phyloP scores from a whole-genome alignment of 2,888 invertebrate genomes.

The Netelia virgata region DNA sequence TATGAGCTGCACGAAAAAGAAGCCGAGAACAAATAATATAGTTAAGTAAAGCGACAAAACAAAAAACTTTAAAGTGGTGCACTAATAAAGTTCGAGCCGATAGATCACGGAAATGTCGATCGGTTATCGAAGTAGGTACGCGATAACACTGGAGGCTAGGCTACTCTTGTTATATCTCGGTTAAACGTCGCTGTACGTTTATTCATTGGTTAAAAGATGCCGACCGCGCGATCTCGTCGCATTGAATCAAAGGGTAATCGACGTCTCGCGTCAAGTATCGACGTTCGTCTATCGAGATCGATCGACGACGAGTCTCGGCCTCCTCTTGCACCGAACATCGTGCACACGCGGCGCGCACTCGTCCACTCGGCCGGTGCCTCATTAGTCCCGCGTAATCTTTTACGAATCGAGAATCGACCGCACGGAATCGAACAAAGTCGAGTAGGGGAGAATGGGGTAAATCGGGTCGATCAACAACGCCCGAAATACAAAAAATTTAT shows the following conservation, averaged over 20 bases:
- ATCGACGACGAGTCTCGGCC: slow-evolving; percentile 3
- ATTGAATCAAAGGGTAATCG: slow-evolving; percentile 45
- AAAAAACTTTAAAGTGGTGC: neutral
- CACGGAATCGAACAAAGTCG: neutral
- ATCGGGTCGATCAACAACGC: too few species aligned
- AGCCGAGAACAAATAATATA: neutral
- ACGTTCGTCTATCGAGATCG: slow-evolving; percentile 34
- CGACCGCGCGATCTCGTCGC: neutral
- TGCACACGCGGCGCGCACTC: slow-evolving; percentile 34
- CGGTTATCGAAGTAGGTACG: neutral
- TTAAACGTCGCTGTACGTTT: neutral
- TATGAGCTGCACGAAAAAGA: neutral
- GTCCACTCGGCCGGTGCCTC: slow-evolving; percentile 11
- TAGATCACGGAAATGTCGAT: slow-evolving; percentile 6
- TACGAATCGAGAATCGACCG: slow-evolving; percentile 17
- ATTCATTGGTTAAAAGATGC: neutral
- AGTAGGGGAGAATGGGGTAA: neutral
- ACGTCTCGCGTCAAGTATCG: slow-evolving; percentile 46
- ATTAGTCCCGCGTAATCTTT: slow-evolving; percentile 24
- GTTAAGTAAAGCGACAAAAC: neutral
- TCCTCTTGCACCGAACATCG: neutral
- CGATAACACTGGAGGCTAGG: neutral
- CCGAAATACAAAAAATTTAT: too few species aligned
- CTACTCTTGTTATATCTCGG: neutral
- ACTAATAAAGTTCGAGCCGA: slow-evolving; percentile 22